Percentiles rank a stretch among this genome's conserved stretches.
Conservation (phyloP, 1,140 invertebrate species). For the Bombus pascuorum region DNA sequence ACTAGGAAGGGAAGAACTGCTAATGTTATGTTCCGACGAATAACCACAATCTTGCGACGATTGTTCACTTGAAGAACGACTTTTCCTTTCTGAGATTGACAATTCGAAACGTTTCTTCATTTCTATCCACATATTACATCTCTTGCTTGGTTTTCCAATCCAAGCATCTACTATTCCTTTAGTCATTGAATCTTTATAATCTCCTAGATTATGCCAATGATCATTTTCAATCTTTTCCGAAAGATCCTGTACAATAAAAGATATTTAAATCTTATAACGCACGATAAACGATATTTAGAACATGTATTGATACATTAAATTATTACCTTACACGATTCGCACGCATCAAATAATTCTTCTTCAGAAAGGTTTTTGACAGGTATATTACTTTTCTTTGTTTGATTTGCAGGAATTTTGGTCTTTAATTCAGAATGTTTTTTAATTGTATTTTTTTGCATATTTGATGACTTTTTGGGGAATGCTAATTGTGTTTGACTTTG, state of each 20-base stretch:
- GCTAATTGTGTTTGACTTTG: conserved; percentile 60
- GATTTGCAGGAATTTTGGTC: conserved; percentile 41
- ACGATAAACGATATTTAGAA: neutral
- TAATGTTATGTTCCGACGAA: conserved; percentile 90
- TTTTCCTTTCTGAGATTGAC: conserved; percentile 76
- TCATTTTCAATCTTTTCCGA: conserved; percentile 57
- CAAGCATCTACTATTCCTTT: conserved; percentile 74
- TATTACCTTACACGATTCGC: conserved; percentile 67
- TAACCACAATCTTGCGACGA: conserved; percentile 92
- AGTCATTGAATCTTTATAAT: conserved; percentile 62
- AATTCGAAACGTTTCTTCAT: conserved; percentile 77
- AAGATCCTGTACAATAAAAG: conserved; percentile 52
- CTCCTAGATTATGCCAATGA: conserved; percentile 55
- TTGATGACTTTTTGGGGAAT: conserved; percentile 64
- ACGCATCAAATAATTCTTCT: conserved; percentile 62
- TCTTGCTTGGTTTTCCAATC: conserved; percentile 72
- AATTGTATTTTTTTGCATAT: conserved; percentile 49
- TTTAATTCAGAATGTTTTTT: conserved; percentile 58
- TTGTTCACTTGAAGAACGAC: conserved; percentile 86
- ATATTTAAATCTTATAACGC: conserved; percentile 26
- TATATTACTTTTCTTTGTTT: conserved; percentile 42
- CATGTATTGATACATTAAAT: conserved; percentile 18
- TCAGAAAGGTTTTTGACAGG: conserved; percentile 43
- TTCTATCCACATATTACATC: conserved; percentile 75
- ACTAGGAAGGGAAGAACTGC: conserved; percentile 88